Base-by-base conservation (phyloP, 1,140 invertebrate species). In the Lepidurus apus region DNA sequence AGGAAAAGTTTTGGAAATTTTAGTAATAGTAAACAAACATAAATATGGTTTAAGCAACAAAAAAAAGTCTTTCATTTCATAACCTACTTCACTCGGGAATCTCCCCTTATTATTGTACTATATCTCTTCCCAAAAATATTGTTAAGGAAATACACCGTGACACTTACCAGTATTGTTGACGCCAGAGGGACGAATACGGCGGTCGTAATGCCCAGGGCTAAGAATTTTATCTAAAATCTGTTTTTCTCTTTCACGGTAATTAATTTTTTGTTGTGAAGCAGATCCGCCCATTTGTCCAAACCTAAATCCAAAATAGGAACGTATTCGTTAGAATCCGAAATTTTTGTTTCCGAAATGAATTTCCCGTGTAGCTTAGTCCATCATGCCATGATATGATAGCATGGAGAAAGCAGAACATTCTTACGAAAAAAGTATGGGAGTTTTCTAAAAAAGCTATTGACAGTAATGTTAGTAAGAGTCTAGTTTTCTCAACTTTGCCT, bases 221-320 rank as follows among this genome's bases (percentile, higher is more conserved):
- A 97, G 89, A 85, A 97, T 96, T 86, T 93, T 91, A 87, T 97
- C 95, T 85, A 97, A 87, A 82, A 97, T 93, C 86, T 95, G 91
- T 86, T 97, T 96, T 87, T 97, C 95, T 86, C 94, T 96, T 88
- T 95, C 93, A 81, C 95, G 89, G 87, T 93, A 95, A 88, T 95
- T 95, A 74, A 81, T 81, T 44, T 79, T 79, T 44, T 77, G 78
- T 43, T 79, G 77, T 78, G 75, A 43, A 13, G 76, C 76, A 34
- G 43, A 44, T 43, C 76, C 44, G 34, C 74, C 74, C 74, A 75
- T 75, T 17, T 77, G 76, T 24, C 76, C 65, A 8, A 77, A n/a
- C 76, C 76, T 77, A 42, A n/a, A 24, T 47, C 10, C 45, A 6
- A 11, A 47, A 47, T 11, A 17, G 45, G 10, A 47, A 47, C 10